Evolutionary conservation across 2,113 vertebrate genomes (phyloP), one percentile per base, ranked within the genome.

Genomic region (Actinemys pallida): DNA sequence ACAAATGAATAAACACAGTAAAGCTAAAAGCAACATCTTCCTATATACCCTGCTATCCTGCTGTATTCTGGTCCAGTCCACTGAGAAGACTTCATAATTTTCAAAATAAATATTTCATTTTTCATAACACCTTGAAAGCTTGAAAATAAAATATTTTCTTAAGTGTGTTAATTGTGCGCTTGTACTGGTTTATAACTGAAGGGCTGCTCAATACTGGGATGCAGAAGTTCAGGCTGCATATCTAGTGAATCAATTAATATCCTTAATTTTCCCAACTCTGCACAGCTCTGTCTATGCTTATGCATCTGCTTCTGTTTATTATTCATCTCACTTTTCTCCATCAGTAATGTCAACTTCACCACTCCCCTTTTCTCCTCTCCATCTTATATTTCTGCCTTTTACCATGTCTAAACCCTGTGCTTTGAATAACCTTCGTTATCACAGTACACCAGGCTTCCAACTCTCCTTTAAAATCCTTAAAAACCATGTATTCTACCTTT

Each of bases 31-130:
- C 1, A 3, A 16, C 1, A 42, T 22, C 53, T 56, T 29, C 19
- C 22, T 16, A 0, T 2, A 53, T 35, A 8, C 4, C 35, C 47
- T 45, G 19, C 65, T 57, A 39, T 24, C 83, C 1, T 1, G 16
- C 75, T 56, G 12, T 5, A 0, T 42, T 53, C 72, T 5, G 0
- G 4, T 31, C 2, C 59, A 54, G 11, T 52, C 76, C 22, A 0
- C 3, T 10, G 52, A 49, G 31, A 12, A 8, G n/a, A 22, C 16
- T 11, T 90, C 47, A n/a, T 1, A 24, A 1, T 39, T 82, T 76
- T 45, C 39, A 0, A 56, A 57, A 83, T 56, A 14, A 27, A 42
- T 14, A 42, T 42, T 42, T 54, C 5, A 35, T 17, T 25, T 54
- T 72, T 35, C 10, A 2, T 53, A 69, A 0, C 5, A 5, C 52